Conservation (phyloP, 2,888 invertebrate genomes). For the Xanthorhoe designata region DNA sequence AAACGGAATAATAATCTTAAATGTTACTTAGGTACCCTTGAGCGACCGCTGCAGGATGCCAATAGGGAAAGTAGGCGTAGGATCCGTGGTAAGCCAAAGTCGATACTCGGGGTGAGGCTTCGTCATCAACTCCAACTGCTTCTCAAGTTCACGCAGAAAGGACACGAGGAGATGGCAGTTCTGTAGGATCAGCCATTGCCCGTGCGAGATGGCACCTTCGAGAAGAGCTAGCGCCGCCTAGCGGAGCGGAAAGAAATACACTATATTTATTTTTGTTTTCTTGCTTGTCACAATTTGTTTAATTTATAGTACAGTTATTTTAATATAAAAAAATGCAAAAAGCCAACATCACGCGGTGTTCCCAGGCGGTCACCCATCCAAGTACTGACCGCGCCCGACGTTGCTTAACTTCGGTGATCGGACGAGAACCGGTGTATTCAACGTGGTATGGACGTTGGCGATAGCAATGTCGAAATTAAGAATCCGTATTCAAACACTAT, state of each 20-base stretch:
- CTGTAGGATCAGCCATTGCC: conserved; percentile 96
- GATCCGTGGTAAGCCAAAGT: conserved; percentile 97
- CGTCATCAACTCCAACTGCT: conserved; percentile 91
- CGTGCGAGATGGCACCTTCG: conserved; percentile 89
- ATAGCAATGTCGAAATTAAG: background rate
- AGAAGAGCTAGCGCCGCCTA: conserved; percentile 90
- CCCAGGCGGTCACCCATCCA: conserved; percentile 69
- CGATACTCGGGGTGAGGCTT: conserved; percentile 96
- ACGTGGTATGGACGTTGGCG: conserved; percentile 46
- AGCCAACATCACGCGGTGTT: conserved; percentile 64
- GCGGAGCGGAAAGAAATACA: background rate
- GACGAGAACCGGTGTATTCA: conserved; percentile 68
- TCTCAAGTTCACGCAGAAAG: conserved; percentile 93
- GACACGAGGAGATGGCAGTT: conserved; percentile 95
- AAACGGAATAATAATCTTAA: no score
- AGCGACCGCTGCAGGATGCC: conserved; percentile 94
- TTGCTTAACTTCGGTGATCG: conserved; percentile 81
- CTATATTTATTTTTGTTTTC: no score
- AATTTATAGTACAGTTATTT: background rate
- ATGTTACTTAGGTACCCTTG: no score
- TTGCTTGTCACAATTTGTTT: no score
- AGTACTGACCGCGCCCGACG: conserved; percentile 78
- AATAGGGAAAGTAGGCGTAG: conserved; percentile 94
- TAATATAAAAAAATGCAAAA: conserved; percentile 45
- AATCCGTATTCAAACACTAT: no score